These are phyloP conservation scores for Oxygymnocypris stewartii DNA, from an alignment of 2,113 vertebrate species.

Conservation along the genomic window DNA sequence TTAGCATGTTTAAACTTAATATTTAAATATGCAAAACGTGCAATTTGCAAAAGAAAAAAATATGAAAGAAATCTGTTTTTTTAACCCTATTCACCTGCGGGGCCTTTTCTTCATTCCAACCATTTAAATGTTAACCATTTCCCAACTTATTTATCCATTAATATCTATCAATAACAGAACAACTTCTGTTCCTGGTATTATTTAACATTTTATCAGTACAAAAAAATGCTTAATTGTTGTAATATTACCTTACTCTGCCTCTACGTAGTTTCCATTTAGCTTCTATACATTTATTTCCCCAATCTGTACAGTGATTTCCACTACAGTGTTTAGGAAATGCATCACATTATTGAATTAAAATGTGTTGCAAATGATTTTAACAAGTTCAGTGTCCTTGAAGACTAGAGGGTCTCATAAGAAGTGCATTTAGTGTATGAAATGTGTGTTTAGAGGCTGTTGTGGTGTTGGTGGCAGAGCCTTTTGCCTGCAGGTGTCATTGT, in stretches of 20 bases:
- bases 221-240: neutral
- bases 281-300: neutral
- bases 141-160: neutral
- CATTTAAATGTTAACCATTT: neutral
- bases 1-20: neutral
- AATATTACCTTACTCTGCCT: neutral
- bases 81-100: neutral
- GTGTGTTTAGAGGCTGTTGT: neutral
- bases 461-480: constrained; percentile 15
- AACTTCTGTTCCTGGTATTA: neutral
- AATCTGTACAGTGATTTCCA: neutral
- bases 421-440: neutral
- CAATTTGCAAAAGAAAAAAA: too few species aligned
- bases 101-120: neutral
- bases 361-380: neutral
- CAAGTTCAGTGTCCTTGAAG: neutral
- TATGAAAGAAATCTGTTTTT: neutral
- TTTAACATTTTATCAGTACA: neutral
- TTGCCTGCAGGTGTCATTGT: constrained; percentile 47
- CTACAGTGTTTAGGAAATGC: neutral
- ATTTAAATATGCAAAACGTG: neutral
- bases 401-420: neutral
- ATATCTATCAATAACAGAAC: neutral
- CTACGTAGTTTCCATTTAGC: neutral
- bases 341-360: neutral